phyloP scores from a whole-genome alignment of 2,797 vertebrate genomes.

The Eurystomus glaucurus region DNA sequence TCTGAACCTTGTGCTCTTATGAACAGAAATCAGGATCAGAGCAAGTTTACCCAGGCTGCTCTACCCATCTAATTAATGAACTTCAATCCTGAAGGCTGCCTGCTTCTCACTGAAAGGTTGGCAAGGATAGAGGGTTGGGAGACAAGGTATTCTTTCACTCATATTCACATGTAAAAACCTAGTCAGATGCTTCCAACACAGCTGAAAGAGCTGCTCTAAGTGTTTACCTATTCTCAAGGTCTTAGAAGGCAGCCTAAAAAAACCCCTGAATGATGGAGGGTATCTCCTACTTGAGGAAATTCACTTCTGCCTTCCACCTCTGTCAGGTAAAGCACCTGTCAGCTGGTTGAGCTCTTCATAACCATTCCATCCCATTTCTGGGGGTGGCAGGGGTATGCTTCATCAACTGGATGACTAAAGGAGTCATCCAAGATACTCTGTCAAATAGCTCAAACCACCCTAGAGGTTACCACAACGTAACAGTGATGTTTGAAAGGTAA shows the following conservation, averaged over 20 bases:
- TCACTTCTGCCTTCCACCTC: neutral
- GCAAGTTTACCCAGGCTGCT: neutral
- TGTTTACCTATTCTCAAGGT: neutral
- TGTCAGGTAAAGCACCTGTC: neutral
- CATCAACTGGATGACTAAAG: neutral
- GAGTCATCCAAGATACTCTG: neutral
- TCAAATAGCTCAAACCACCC: neutral
- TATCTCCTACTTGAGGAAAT: neutral
- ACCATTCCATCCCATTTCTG: no score
- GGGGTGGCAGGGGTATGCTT: neutral
- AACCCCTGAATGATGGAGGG: neutral
- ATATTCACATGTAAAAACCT: neutral
- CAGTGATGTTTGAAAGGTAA: neutral
- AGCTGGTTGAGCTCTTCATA: neutral
- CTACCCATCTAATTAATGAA: neutral
- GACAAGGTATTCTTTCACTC: neutral
- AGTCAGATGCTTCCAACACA: neutral
- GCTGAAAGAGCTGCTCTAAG: neutral
- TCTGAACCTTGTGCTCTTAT: neutral
- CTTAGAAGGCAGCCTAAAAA: neutral
- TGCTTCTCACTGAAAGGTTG: neutral
- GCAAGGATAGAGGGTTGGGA: neutral
- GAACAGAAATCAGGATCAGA: neutral
- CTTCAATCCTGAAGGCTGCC: neutral
- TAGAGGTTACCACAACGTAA: neutral